phyloP scores from a whole-genome alignment of 1,140 invertebrate genomes.

The Rhagoletis zephyria region DNA sequence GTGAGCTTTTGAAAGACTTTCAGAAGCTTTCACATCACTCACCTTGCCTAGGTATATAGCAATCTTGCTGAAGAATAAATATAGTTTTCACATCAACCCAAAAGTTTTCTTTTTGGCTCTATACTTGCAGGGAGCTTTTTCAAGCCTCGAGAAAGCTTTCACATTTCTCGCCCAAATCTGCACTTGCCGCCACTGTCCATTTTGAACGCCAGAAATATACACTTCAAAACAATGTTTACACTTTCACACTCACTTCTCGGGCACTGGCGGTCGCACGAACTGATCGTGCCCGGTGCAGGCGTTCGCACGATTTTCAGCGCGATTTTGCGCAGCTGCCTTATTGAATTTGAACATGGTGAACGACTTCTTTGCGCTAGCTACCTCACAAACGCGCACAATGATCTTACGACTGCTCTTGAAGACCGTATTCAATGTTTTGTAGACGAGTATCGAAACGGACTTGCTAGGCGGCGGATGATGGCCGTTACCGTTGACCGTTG shows the following conservation, averaged over 20 bases:
- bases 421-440: conserved; percentile 72
- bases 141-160: no score
- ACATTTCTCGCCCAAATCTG: no score
- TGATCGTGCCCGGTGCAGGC: conserved; percentile 83
- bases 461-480: conserved; percentile 65
- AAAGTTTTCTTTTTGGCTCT: no score
- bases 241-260: conserved; percentile 73
- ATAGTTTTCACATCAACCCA: no score
- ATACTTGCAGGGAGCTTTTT: no score
- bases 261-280: conserved; percentile 80
- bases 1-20: no score
- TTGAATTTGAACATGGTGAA: conserved; percentile 84
- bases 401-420: conserved; percentile 73
- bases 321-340: conserved; percentile 80
- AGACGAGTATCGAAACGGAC: conserved; percentile 72
- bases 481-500: conserved; percentile 53
- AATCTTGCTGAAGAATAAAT: no score
- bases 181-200: not conserved
- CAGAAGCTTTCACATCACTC: no score
- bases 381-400: conserved; percentile 72
- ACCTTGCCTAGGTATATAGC: no score
- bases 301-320: conserved; percentile 77
- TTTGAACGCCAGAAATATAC: not conserved
- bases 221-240: not conserved
- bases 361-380: conserved; percentile 72